Base-by-base conservation (phyloP, 2,888 invertebrate species). In the Diaprepes abbreviatus region DNA sequence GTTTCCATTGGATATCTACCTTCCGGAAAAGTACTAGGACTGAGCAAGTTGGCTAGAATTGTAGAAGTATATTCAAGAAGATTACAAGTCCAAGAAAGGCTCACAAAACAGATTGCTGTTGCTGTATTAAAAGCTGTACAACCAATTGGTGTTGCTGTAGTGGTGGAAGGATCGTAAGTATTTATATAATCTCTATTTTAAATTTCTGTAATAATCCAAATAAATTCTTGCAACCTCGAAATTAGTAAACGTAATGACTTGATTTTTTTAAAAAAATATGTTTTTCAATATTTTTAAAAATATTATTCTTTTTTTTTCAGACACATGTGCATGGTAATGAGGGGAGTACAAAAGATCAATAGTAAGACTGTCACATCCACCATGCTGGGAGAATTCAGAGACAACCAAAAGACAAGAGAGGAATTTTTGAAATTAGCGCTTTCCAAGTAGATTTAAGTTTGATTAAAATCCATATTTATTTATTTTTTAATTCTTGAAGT, bases 261-360 rank as follows among this genome's bases (percentile, higher is more conserved):
- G n/a, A n/a, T n/a, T n/a, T n/a, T 16, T 38, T 38, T 1, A 12
- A 38, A 38, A 36, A 36, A 36, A 12, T 36, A n/a, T 43, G 10
- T 36, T 17, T 17, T 58, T 38, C 12, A 19, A 3, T 31, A 38
- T 31, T 63, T 10, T 40, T 2, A 64, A 7, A 28, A 28, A 12
- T 43, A 3, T 45, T 55, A 10, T 24, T 21, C 10, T 16, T 72
- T 72, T 67, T 65, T 59, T 85, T 87, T 33, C 87, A 97, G 96
- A 45, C 98, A 99, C 86, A 98, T 99, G 98, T 99, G 99, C 84
- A 99, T 99, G 99, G 98, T 99, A 48, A 99, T 99, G 99, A 87
- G 99, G 74, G 99, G 99, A 3, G 98, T 99, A 2, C 98, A 99
- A 87, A 99, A 99, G 87, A 94, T 98, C 79, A 98, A 98, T 89